phyloP scores from a whole-genome alignment of 2,113 vertebrate genomes.

The Pseudolaguvia tuberculata region DNA sequence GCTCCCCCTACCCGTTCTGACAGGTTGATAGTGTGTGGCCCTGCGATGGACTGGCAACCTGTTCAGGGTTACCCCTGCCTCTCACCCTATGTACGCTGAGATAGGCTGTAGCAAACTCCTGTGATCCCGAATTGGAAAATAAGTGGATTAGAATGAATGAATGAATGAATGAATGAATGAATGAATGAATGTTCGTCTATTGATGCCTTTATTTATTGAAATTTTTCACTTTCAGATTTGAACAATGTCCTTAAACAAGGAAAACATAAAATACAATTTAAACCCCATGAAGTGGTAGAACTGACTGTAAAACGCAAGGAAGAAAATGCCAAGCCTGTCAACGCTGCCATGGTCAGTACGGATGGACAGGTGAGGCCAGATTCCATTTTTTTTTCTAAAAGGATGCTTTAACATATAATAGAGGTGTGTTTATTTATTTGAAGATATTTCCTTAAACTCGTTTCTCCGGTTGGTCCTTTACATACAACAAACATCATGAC shows the following conservation, averaged over 20 bases:
- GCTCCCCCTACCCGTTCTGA: too few relatives aligned
- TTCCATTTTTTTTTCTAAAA: not conserved
- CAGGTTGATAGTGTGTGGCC: too few relatives aligned
- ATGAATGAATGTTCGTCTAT: too few relatives aligned
- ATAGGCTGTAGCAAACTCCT: too few relatives aligned
- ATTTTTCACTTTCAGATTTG: constrained; percentile 26
- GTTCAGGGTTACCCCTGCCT: too few relatives aligned
- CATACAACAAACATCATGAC: not conserved
- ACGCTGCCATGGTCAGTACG: not conserved
- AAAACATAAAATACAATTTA: constrained; percentile 49
- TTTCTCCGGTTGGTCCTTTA: not conserved
- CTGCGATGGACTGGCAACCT: too few relatives aligned
- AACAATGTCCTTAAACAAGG: constrained; percentile 48
- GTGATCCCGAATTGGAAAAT: too few relatives aligned
- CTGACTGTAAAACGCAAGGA: constrained; percentile 38
- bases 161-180: too few relatives aligned
- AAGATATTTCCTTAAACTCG: not conserved
- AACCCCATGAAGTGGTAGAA: constrained; percentile 33
- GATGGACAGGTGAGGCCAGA: constrained; percentile 14
- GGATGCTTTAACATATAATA: not conserved
- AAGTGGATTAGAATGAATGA: too few relatives aligned
- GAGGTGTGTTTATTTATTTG: not conserved
- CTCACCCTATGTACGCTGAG: too few relatives aligned
- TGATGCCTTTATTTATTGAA: not conserved
- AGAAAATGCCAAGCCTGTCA: not conserved